Conservation (phyloP, 1,140 invertebrate genomes). For the Eumeta japonica region DNA sequence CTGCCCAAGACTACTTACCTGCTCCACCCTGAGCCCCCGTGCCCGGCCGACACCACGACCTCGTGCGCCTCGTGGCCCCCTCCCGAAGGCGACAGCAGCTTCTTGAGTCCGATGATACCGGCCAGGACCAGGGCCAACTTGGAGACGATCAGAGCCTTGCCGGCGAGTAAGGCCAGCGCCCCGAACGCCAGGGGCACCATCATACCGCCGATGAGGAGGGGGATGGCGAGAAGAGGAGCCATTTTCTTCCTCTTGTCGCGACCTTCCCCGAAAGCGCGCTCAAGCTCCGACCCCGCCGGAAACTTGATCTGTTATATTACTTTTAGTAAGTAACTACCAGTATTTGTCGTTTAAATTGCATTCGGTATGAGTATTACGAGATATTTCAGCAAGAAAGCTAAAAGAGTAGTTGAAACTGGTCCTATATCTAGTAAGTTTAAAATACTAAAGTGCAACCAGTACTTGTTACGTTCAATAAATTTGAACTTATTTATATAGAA, state of each 20-base stretch:
- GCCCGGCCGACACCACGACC: conserved; percentile 68
- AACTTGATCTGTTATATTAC: conserved; percentile 64
- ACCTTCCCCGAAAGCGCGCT: conserved; percentile 63
- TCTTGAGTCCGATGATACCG: conserved; percentile 80
- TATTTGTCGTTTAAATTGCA: not conserved
- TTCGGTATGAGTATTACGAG: conserved; percentile 1
- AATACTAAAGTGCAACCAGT: no score
- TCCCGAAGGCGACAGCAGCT: conserved; percentile 66
- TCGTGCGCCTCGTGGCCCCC: conserved; percentile 67
- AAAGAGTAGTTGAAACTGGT: no score
- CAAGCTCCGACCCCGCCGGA: conserved; percentile 63
- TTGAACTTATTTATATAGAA: no score
- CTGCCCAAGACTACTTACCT: no score
- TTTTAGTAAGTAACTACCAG: conserved; percentile 1
- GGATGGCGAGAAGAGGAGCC: conserved; percentile 71
- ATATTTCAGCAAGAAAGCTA: no score
- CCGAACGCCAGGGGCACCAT: conserved; percentile 77
- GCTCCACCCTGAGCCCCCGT: conserved; percentile 69
- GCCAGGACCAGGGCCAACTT: conserved; percentile 78
- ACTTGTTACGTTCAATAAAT: no score
- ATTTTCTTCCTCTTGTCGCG: conserved; percentile 70
- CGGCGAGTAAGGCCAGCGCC: conserved; percentile 74
- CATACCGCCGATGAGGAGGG: conserved; percentile 74
- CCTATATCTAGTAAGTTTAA: conserved; percentile 1
- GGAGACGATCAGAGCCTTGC: conserved; percentile 80